Evolutionary conservation across 2,797 vertebrate genomes (phyloP).

Genomic region (Tamandua tetradactyla): DNA sequence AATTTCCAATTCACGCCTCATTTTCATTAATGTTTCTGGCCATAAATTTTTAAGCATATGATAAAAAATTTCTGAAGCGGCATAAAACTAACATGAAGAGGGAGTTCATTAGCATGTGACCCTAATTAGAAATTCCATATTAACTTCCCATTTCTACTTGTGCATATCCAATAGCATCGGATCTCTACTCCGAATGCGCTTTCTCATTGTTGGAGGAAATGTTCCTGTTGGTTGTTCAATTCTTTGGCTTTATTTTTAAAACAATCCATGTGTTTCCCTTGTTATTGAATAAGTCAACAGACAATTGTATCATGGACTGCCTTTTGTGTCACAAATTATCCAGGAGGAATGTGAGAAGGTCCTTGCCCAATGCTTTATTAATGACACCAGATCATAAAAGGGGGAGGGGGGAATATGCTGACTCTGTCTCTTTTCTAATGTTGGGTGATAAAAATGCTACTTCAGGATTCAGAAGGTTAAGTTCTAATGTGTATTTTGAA

Average conservation of each 20-base stretch:
- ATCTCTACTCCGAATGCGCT: slow-evolving; percentile 57
- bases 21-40: slow-evolving; percentile 92
- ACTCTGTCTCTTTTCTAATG: slow-evolving; percentile 92
- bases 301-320: slow-evolving; percentile 85
- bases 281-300: slow-evolving; percentile 91
- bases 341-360: slow-evolving; percentile 86
- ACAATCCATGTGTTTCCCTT: slow-evolving; percentile 80
- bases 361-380: slow-evolving; percentile 93
- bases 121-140: slow-evolving; percentile 92
- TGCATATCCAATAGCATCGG: slow-evolving; percentile 81
- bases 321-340: slow-evolving; percentile 92
- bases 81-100: slow-evolving; percentile 91
- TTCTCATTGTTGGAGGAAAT: slow-evolving; percentile 29
- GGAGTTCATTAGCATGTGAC: slow-evolving; percentile 90
- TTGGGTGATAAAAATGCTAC: slow-evolving; percentile 94
- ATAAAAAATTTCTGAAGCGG: slow-evolving; percentile 92
- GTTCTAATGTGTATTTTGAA: slow-evolving; percentile 96
- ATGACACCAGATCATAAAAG: slow-evolving; percentile 92
- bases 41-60: slow-evolving; percentile 93
- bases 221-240: neutral
- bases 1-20: slow-evolving; percentile 91
- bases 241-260: slow-evolving; percentile 71
- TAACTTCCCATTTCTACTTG: slow-evolving; percentile 84
- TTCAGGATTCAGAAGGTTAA: slow-evolving; percentile 96
- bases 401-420: slow-evolving; percentile 87